These are phyloP conservation scores for Rhodeus uyekii DNA, from an alignment of 2,797 vertebrate species.

Conservation along the genomic window DNA sequence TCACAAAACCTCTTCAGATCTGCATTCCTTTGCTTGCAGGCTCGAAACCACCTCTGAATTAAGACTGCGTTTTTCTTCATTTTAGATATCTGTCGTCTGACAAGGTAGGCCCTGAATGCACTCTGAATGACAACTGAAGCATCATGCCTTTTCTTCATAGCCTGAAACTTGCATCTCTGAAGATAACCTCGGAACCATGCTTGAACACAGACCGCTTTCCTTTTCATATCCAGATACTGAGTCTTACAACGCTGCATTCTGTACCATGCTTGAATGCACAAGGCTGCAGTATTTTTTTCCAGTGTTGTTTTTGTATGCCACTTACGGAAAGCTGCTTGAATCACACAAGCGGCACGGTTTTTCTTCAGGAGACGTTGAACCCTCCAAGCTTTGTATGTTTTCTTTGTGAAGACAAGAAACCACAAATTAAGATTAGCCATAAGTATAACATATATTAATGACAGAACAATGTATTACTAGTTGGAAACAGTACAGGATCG, in stretches of 20 bases:
- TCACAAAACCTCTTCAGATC: slow-evolving; percentile 70
- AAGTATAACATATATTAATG: neutral
- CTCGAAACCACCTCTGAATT: slow-evolving; percentile 87
- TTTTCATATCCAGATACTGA: slow-evolving; percentile 68
- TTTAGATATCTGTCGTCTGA: slow-evolving; percentile 64
- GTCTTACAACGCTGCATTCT: slow-evolving; percentile 74
- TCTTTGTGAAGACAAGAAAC: slow-evolving; percentile 70
- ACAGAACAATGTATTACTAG: too few relatives aligned
- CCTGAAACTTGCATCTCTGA: slow-evolving; percentile 63
- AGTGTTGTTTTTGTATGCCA: slow-evolving; percentile 70
- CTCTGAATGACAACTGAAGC: slow-evolving; percentile 84
- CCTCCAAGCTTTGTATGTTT: slow-evolving; percentile 80
- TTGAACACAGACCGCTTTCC: slow-evolving; percentile 79
- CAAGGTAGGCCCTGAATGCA: slow-evolving; percentile 74
- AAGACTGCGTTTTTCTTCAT: slow-evolving; percentile 66
- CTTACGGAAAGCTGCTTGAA: slow-evolving; percentile 79
- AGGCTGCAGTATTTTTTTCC: slow-evolving; percentile 68
- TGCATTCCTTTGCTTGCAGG: slow-evolving; percentile 55
- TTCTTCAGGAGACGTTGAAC: slow-evolving; percentile 62
- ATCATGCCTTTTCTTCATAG: slow-evolving; percentile 61
- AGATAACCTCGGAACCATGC: slow-evolving; percentile 71
- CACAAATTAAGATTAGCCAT: neutral
- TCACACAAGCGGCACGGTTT: slow-evolving; percentile 68
- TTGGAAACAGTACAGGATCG: too few relatives aligned
- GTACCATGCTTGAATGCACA: slow-evolving; percentile 87